These are phyloP conservation scores for Pandion haliaetus DNA, from an alignment of 2,113 vertebrate species.

Conservation along the genomic window DNA sequence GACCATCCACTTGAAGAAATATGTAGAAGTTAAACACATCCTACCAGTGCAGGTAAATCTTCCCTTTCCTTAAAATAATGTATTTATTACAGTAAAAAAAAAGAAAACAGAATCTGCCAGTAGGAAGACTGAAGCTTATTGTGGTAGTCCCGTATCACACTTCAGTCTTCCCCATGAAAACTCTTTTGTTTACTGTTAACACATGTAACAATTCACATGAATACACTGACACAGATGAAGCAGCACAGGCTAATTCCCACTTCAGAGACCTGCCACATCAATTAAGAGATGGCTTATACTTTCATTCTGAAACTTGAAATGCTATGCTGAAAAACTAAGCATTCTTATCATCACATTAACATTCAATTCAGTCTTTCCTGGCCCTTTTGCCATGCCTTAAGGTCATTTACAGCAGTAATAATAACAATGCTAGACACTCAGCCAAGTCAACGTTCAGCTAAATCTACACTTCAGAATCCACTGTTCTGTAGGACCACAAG, in stretches of 20 bases:
- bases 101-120: neutral
- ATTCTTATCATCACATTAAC: neutral
- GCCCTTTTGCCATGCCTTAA: slow-evolving; percentile 26
- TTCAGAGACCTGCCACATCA: slow-evolving; percentile 43
- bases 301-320: slow-evolving; percentile 41
- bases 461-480: neutral
- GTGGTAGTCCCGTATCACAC: neutral
- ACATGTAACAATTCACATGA: neutral
- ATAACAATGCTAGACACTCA: neutral
- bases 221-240: neutral
- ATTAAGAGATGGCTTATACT: slow-evolving; percentile 21
- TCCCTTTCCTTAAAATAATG: neutral
- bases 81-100: neutral
- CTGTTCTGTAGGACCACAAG: neutral
- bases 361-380: neutral
- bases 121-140: neutral
- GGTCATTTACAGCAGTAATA: slow-evolving; percentile 22
- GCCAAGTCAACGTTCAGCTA: neutral
- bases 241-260: slow-evolving; percentile 15
- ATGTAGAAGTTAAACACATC: neutral
- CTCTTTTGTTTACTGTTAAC: slow-evolving; percentile 5
- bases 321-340: neutral
- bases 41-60: neutral
- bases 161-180: neutral
- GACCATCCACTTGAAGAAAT: neutral